A percentile compares a stretch with the other conserved stretches of the same genome.
Conservation (phyloP, 2,888 invertebrate species). For the Hirtodrosophila alboralis region DNA sequence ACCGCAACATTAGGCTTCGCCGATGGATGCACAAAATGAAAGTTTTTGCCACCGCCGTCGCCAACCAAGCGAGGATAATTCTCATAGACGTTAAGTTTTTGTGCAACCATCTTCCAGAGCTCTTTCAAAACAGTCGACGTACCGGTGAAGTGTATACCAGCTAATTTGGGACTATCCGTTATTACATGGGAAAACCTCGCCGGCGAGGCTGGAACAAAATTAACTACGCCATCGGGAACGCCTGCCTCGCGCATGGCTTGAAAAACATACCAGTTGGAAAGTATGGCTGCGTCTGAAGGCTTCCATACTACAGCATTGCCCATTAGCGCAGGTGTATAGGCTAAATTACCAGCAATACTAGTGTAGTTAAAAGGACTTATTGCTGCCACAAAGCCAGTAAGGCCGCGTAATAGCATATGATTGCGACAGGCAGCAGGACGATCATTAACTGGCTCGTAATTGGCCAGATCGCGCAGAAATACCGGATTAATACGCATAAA, state of each 20-base stretch:
- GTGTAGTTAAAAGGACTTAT: conserved; percentile 99
- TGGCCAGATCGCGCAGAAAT: conserved; percentile 91
- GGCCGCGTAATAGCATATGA: conserved; percentile 92
- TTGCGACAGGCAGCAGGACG: conserved; percentile 89
- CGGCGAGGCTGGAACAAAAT: conserved; percentile 97
- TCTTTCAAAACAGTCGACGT: conserved; percentile 96
- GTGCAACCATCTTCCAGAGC: conserved; percentile 95
- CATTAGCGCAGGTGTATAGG: conserved; percentile 93
- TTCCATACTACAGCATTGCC: conserved; percentile 98
- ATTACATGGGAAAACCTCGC: conserved; percentile 95
- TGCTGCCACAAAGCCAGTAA: conserved; percentile 98
- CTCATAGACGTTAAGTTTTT: conserved; percentile 91
- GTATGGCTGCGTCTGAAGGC: conserved; percentile 97
- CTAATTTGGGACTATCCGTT: conserved; percentile 91
- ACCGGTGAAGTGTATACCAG: conserved; percentile 98
- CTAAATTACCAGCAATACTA: conserved; percentile 98
- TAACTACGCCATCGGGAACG: conserved; percentile 96
- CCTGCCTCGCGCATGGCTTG: conserved; percentile 97
- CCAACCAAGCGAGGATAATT: conserved; percentile 96
- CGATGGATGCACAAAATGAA: conserved; percentile 96
- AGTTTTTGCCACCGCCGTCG: conserved; percentile 99
- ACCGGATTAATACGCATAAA: conserved; percentile 93
- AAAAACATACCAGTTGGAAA: conserved; percentile 97
- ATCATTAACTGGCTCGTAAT: conserved; percentile 95
- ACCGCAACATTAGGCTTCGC: conserved; percentile 93